phyloP scores from a whole-genome alignment of 2,797 vertebrate species.

The Lycodopsis pacificus region DNA sequence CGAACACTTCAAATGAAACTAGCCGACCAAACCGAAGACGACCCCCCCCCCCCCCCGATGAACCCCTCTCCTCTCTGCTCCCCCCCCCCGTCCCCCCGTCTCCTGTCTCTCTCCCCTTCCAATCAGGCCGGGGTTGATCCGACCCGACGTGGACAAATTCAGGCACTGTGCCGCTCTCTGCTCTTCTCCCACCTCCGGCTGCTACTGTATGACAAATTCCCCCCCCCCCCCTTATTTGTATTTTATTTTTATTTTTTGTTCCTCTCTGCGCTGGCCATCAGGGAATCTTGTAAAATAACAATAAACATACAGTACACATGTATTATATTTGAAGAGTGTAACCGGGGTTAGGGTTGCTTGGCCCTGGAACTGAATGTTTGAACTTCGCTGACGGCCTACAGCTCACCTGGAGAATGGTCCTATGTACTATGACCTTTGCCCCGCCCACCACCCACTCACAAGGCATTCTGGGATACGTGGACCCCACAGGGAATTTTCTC shows the following conservation, averaged over 20 bases:
- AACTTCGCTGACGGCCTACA: conserved; percentile 8
- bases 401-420: conserved; percentile 1
- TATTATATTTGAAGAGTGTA: conserved; percentile 59
- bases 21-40: conserved; percentile 48
- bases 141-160: conserved; percentile 85
- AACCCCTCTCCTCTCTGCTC: conserved; percentile 46
- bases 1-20: conserved; percentile 60
- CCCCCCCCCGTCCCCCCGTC: conserved; percentile 17
- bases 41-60: conserved; percentile 44
- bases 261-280: conserved; percentile 88
- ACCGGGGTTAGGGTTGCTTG: conserved; percentile 30
- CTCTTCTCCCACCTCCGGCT: conserved; percentile 59
- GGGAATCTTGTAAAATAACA: conserved; percentile 87
- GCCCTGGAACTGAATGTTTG: conserved; percentile 57
- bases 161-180: conserved; percentile 62
- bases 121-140: conserved; percentile 88
- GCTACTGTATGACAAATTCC: conserved; percentile 70
- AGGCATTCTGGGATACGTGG: conserved; percentile 64
- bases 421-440: background rate
- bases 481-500: conserved; percentile 50
- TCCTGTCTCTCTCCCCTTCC: conserved; percentile 65
- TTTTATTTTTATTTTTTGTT: conserved; percentile 67
- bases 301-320: conserved; percentile 72
- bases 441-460: conserved; percentile 38
- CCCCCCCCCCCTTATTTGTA: background rate